These are phyloP conservation scores for Ophiothrix spiculata DNA, from an alignment of 35 echinoderm and acorn worm genomes.

Conservation along the genomic window DNA sequence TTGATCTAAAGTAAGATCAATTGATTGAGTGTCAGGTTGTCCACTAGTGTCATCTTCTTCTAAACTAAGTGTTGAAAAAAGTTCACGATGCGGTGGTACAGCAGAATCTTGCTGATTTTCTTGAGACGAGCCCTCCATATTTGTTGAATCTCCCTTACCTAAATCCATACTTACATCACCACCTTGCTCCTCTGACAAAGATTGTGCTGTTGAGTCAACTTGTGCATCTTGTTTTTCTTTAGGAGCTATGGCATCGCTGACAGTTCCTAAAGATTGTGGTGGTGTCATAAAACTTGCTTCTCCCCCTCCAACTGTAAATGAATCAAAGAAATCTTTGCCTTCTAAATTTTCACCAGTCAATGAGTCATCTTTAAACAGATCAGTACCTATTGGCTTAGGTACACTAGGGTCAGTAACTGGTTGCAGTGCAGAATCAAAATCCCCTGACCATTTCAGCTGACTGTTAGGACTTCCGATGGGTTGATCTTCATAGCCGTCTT, in stretches of 20 bases:
- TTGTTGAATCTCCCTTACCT: not conserved
- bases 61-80: not conserved
- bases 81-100: not conserved
- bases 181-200: not conserved
- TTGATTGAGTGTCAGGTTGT: not conserved
- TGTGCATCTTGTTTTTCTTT: not conserved
- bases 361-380: conserved; percentile 28
- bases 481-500: conserved; percentile 24
- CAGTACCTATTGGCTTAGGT: not conserved
- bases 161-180: not conserved
- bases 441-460: not conserved
- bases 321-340: conserved; percentile 50
- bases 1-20: not conserved
- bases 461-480: conserved; percentile 23
- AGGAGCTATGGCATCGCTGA: not conserved
- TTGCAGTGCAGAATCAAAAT: not conserved
- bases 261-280: conserved; percentile 2
- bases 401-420: not conserved
- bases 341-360: not conserved
- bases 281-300: conserved; percentile 4
- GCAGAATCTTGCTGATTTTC: not conserved
- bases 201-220: not conserved
- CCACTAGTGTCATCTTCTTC: not conserved
- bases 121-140: not conserved
- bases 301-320: conserved; percentile 28